Conservation (phyloP, 2,797 vertebrate species). For the Hydrocynus forskahlii region DNA sequence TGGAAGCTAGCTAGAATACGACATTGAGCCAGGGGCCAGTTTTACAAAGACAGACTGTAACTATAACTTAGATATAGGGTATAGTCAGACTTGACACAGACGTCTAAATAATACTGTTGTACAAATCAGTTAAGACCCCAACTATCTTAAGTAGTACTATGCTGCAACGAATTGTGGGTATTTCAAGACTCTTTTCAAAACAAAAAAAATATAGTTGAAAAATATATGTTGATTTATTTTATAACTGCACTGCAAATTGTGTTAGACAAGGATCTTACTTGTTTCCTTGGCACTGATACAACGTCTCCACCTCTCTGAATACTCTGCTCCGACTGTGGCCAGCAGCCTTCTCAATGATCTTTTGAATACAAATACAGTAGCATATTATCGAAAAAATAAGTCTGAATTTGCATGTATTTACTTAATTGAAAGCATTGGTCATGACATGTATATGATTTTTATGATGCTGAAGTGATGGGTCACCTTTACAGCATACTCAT, state of each 20-base stretch:
- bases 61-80: no score
- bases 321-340: constrained; percentile 93
- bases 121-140: no score
- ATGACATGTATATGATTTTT: background rate
- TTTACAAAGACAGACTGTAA: no score
- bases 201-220: no score
- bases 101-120: no score
- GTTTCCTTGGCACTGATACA: constrained; percentile 98
- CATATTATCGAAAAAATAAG: background rate
- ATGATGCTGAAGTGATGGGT: constrained; percentile 11
- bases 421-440: background rate
- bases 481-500: constrained; percentile 95
- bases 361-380: constrained; percentile 65
- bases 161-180: no score
- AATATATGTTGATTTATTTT: background rate
- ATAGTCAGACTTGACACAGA: no score
- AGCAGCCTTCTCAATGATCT: constrained; percentile 92
- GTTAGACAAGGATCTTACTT: constrained; percentile 76
- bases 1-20: no score
- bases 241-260: background rate
- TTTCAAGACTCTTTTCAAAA: no score
- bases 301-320: constrained; percentile 94
- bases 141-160: no score
- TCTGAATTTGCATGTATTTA: background rate
- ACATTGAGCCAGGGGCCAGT: no score